phyloP scores from a whole-genome alignment of 2,888 invertebrate genomes.

The Melanargia galathea region DNA sequence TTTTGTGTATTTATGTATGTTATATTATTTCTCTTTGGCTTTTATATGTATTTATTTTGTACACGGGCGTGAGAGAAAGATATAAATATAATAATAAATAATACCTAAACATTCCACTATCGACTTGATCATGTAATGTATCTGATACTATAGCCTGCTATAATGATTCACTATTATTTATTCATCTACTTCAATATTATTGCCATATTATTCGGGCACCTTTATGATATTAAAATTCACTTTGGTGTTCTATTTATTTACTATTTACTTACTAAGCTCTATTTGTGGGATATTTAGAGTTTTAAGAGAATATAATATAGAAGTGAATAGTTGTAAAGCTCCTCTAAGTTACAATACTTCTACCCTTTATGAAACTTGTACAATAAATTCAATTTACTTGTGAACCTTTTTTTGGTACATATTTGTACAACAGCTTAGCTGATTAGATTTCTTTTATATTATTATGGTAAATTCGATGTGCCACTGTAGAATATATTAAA shows the following conservation, averaged over 20 bases:
- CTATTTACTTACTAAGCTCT: slow-evolving; percentile 31
- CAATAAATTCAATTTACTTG: slow-evolving; percentile 34
- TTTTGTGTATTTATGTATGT: no score
- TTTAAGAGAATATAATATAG: slow-evolving; percentile 32
- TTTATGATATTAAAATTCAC: slow-evolving; percentile 37
- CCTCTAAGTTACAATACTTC: slow-evolving; percentile 36
- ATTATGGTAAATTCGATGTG: slow-evolving; percentile 41
- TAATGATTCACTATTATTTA: slow-evolving; percentile 36
- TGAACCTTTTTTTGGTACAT: slow-evolving; percentile 22
- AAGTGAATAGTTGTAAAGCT: slow-evolving; percentile 39
- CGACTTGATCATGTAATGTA: slow-evolving; percentile 4
- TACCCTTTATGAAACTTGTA: slow-evolving; percentile 37
- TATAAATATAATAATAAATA: no score
- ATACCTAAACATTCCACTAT: slow-evolving; percentile 12
- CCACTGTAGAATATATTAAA: slow-evolving; percentile 29
- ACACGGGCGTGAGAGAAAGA: no score
- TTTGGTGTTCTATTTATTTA: slow-evolving; percentile 37
- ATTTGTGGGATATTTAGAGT: slow-evolving; percentile 32
- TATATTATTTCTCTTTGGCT: no score
- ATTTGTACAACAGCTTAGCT: slow-evolving; percentile 26
- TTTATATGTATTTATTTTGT: no score
- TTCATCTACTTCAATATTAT: slow-evolving; percentile 46
- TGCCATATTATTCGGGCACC: slow-evolving; percentile 48
- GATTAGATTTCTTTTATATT: slow-evolving; percentile 19
- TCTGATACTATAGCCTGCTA: slow-evolving; percentile 13